Percentiles rank a stretch among this genome's conserved stretches.
These are phyloP conservation scores for Meloidogyne floridensis DNA, from an alignment of 1,140 invertebrate genomes.

Conservation along the genomic window DNA sequence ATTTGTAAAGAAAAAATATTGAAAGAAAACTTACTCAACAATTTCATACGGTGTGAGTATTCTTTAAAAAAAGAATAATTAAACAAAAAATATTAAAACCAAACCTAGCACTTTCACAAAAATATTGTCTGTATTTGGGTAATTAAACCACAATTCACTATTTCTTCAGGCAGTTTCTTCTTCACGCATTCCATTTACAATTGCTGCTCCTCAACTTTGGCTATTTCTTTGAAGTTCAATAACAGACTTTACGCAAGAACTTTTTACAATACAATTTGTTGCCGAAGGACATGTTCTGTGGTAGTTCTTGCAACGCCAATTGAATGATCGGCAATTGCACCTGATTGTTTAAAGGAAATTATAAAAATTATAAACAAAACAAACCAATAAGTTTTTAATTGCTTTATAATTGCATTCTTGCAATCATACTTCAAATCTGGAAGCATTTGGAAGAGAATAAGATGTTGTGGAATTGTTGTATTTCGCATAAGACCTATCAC, in stretches of 20 bases:
- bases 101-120: too few relatives aligned
- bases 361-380: constrained; percentile 19
- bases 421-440: constrained; percentile 36
- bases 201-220: too few relatives aligned
- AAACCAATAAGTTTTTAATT: constrained; percentile 44
- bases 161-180: too few relatives aligned
- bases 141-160: too few relatives aligned
- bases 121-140: too few relatives aligned
- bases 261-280: constrained; percentile 96
- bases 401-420: constrained; percentile 38
- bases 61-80: too few relatives aligned
- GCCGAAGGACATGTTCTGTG: constrained; percentile 92
- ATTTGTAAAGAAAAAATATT: too few relatives aligned
- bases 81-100: too few relatives aligned
- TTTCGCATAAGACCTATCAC: constrained; percentile 39
- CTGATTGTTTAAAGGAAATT: neutral
- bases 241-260: constrained; percentile 92
- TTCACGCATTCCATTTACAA: too few relatives aligned
- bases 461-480: constrained; percentile 38
- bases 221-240: constrained; percentile 71
- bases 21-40: too few relatives aligned
- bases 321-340: constrained; percentile 86
- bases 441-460: constrained; percentile 59
- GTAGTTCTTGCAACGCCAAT: constrained; percentile 94
- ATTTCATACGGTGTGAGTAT: too few relatives aligned